phyloP scores from a whole-genome alignment of 2,888 invertebrate genomes.

The Slavum lentiscoides region DNA sequence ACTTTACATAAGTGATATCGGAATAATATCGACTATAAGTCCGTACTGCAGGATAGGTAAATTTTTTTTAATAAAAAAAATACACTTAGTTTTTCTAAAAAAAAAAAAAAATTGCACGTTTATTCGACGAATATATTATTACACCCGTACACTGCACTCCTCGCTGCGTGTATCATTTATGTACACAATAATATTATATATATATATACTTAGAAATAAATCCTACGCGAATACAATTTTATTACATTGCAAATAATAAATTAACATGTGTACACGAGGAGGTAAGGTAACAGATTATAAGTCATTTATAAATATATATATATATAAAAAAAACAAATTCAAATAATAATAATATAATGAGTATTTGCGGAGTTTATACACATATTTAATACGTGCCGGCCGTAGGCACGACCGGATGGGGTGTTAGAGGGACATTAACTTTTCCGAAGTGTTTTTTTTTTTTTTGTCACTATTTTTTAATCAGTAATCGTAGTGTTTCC shows the following conservation, averaged over 20 bases:
- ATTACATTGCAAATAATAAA: slow-evolving; percentile 5
- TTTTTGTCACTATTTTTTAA: too few species aligned
- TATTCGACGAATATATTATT: slow-evolving; percentile 9
- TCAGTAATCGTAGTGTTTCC: too few species aligned
- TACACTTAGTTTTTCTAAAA: neutral
- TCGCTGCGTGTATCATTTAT: too few species aligned
- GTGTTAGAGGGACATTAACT: too few species aligned
- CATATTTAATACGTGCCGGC: neutral
- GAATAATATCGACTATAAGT: too few species aligned
- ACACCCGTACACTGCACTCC: neutral
- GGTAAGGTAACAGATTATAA: slow-evolving; percentile 36
- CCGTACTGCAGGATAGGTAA: too few species aligned
- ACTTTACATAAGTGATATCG: too few species aligned
- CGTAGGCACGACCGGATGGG: too few species aligned
- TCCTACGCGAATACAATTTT: slow-evolving; percentile 3
- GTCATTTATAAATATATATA: neutral
- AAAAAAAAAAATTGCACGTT: slow-evolving; percentile 26
- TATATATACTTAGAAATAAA: neutral
- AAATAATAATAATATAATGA: slow-evolving; percentile 34
- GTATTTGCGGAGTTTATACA: neutral
- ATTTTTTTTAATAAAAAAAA: neutral
- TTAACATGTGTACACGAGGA: slow-evolving; percentile 32
- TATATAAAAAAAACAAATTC: neutral
- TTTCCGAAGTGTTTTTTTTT: too few species aligned
- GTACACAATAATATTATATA: too few species aligned